A percentile compares a stretch with the other conserved stretches of the same genome.
phyloP scores from a whole-genome alignment of 2,113 vertebrate species.

The Petrocephalus microphthalmus region DNA sequence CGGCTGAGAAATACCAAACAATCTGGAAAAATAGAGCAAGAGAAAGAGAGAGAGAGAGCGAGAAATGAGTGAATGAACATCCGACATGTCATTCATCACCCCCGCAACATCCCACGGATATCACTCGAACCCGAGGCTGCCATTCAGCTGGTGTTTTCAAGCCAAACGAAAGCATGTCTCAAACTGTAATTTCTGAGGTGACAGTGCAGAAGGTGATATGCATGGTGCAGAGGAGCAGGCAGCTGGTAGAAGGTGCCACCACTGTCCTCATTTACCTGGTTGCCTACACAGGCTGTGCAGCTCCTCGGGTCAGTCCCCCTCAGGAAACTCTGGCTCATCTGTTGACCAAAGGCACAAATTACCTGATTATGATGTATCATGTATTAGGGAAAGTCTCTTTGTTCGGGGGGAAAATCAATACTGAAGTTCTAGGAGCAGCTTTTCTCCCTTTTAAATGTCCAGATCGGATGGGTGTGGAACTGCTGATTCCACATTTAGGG shows the following conservation, averaged over 20 bases:
- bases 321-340: slow-evolving; percentile 50
- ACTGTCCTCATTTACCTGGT: neutral
- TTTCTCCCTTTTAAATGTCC: slow-evolving; percentile 42
- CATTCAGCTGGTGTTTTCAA: neutral
- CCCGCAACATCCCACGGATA: neutral
- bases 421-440: slow-evolving; percentile 46
- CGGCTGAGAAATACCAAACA: neutral
- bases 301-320: slow-evolving; percentile 51
- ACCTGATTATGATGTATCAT: slow-evolving; percentile 78
- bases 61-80: neutral
- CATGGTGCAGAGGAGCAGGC: neutral
- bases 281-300: slow-evolving; percentile 18
- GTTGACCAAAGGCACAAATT: slow-evolving; percentile 68
- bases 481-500: slow-evolving; percentile 63
- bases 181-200: neutral
- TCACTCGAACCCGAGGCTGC: neutral
- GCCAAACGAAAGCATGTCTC: neutral
- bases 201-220: neutral
- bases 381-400: slow-evolving; percentile 71
- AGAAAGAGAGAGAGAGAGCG: neutral
- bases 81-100: neutral
- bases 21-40: too few relatives aligned
- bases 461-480: slow-evolving; percentile 51
- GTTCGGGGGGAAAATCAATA: slow-evolving; percentile 71
- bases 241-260: too few relatives aligned